Conservation (phyloP, 2,113 vertebrate species). For the Isichthys henryi region DNA sequence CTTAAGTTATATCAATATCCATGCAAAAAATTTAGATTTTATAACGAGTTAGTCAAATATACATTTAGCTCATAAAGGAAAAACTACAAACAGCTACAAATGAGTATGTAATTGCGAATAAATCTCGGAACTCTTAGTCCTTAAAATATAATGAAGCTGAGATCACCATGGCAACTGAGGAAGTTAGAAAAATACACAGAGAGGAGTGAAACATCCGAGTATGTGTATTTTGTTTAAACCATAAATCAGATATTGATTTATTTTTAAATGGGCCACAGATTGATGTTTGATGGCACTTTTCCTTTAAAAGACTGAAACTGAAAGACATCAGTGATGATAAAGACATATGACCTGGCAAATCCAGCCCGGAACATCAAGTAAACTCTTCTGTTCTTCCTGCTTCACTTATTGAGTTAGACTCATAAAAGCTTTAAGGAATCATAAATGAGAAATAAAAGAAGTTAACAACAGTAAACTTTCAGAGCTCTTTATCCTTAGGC, state of each 20-base stretch:
- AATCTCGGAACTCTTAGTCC: background rate
- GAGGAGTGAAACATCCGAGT: background rate
- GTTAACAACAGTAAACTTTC: background rate
- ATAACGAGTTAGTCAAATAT: background rate
- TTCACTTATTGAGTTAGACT: background rate
- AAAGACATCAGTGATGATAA: background rate
- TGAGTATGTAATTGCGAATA: background rate
- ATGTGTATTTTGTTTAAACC: background rate
- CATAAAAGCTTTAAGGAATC: background rate
- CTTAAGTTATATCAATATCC: background rate
- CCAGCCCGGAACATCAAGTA: background rate
- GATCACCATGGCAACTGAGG: background rate
- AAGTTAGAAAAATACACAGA: background rate
- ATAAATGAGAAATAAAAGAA: background rate
- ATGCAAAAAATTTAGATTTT: background rate
- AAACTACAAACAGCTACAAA: background rate
- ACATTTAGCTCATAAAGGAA: background rate
- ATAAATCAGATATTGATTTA: background rate
- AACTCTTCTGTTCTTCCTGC: background rate
- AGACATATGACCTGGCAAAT: background rate
- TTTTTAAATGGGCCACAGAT: background rate
- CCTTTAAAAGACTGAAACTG: background rate
- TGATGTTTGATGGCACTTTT: background rate
- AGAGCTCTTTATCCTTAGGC: background rate
- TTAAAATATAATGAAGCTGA: background rate